Conservation (phyloP, 2,113 vertebrate species). For the Potamarius usumacintae region DNA sequence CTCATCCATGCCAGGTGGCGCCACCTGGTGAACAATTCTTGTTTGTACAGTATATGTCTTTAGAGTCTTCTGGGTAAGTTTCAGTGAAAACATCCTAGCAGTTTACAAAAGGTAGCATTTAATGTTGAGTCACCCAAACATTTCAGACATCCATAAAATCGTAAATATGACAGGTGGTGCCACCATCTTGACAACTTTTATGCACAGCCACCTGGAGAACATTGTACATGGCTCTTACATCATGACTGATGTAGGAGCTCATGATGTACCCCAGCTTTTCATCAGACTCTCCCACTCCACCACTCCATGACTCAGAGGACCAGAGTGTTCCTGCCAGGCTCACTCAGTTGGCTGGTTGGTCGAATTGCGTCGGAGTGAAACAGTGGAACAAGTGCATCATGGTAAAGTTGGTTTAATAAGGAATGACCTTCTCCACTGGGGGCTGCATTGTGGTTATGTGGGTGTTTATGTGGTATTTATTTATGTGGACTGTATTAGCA, state of each 20-base stretch:
- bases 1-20: no score
- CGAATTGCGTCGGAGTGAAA: background rate
- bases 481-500: background rate
- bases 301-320: background rate
- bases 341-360: background rate
- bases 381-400: background rate
- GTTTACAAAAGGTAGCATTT: no score
- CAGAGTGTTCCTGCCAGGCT: background rate
- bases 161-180: no score
- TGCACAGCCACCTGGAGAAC: no score
- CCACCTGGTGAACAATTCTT: no score
- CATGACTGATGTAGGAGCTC: background rate
- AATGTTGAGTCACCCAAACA: no score
- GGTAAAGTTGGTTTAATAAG: background rate
- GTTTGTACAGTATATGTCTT: no score
- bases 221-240: no score
- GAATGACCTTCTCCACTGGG: constrained; percentile 1
- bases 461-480: constrained; percentile 20
- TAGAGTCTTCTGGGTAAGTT: no score
- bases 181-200: no score
- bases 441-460: background rate
- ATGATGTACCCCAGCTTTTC: background rate
- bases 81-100: no score
- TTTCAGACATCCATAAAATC: no score
- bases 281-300: background rate